These are phyloP conservation scores for Isaurus tuberculatus DNA, from an alignment of 92 coral and sea anemone genomes.

Conservation along the genomic window DNA sequence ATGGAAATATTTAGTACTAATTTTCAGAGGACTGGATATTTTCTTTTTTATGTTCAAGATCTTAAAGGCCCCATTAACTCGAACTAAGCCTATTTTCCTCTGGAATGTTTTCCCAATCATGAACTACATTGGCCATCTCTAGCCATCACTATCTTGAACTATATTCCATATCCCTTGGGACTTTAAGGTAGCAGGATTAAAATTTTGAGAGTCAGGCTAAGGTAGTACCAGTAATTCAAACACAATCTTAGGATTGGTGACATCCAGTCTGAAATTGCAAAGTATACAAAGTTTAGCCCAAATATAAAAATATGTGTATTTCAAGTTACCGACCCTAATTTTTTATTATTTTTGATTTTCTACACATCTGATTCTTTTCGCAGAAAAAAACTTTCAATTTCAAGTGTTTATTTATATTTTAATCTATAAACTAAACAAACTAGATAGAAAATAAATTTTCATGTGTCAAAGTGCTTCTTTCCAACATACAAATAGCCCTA, in stretches of 20 bases:
- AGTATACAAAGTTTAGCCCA: conserved; percentile 5
- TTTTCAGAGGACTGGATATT: not conserved
- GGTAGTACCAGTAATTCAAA: conserved; percentile 1
- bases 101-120: conserved; percentile 9
- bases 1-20: too few relatives aligned
- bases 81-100: not conserved
- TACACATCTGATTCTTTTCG: not conserved
- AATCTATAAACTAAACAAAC: not conserved
- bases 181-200: not conserved
- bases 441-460: not conserved
- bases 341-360: not conserved
- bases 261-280: conserved; percentile 4
- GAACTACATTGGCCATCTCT: not conserved
- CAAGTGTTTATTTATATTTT: not conserved
- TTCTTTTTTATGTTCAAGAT: conserved; percentile 10
- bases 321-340: not conserved
- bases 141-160: conserved; percentile 3
- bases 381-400: not conserved
- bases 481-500: not conserved
- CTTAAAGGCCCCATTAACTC: not conserved
- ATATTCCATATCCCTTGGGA: not conserved
- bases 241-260: not conserved
- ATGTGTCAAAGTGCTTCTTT: not conserved
- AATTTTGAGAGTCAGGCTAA: not conserved
- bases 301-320: not conserved